Evolutionary conservation across 2,797 vertebrate species (phyloP).

Genomic region (Rhabdomys pumilio): DNA sequence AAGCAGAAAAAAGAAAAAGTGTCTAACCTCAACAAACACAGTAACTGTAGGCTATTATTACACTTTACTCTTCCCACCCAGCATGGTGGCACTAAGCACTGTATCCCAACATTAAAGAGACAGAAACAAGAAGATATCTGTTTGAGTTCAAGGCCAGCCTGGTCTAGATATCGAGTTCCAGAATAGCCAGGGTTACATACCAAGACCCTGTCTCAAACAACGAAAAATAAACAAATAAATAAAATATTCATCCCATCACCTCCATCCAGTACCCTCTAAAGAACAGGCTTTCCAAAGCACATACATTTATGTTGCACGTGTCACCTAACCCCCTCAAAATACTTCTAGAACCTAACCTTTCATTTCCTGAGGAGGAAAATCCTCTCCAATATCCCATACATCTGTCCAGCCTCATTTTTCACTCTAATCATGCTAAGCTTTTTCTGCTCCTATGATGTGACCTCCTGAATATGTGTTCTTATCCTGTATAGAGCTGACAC

Average conservation of each 20-base stretch:
- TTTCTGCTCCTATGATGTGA: not conserved
- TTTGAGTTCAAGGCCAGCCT: not conserved
- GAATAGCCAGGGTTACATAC: not conserved
- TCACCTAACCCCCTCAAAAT: not conserved
- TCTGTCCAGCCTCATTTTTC: not conserved
- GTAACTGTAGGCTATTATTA: not conserved
- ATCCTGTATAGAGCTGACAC: not conserved
- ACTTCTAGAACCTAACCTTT: not conserved
- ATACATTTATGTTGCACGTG: not conserved
- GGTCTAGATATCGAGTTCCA: not conserved
- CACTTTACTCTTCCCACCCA: not conserved
- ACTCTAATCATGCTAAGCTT: not conserved
- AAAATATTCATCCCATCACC: not conserved
- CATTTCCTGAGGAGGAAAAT: not conserved
- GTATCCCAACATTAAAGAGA: too few relatives aligned
- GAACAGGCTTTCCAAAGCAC: not conserved
- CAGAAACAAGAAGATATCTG: not conserved
- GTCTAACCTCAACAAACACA: not conserved
- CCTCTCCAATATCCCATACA: not conserved
- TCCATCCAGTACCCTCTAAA: not conserved
- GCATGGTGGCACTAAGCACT: not conserved
- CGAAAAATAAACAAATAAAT: not conserved
- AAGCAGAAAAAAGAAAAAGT: not conserved
- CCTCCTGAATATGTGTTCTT: not conserved
- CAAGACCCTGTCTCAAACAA: not conserved